Evolutionary conservation across 2,888 invertebrate species (phyloP).

Genomic region (Drosophila diplacantha): DNA sequence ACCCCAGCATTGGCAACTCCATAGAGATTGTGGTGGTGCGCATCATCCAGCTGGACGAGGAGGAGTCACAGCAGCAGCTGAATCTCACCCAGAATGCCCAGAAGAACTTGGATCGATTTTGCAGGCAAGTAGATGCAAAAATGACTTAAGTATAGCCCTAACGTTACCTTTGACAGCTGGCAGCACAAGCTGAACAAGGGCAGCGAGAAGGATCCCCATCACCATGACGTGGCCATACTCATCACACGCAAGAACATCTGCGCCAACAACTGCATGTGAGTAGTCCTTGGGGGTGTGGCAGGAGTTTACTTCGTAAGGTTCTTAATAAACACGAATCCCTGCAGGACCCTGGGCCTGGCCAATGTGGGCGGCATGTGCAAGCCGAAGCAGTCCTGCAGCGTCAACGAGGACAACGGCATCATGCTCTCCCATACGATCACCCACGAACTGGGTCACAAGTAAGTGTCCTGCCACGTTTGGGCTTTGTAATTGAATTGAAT

Average conservation of each 20-base stretch:
- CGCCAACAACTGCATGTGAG: conserved; percentile 78
- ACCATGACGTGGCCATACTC: conserved; percentile 93
- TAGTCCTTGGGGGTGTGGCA: neutral
- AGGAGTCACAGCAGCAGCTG: conserved; percentile 81
- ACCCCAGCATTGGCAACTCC: conserved; percentile 92
- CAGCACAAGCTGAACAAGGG: conserved; percentile 86
- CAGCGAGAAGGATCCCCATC: conserved; percentile 89
- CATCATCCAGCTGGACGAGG: conserved; percentile 84
- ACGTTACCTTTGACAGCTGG: conserved; percentile 79
- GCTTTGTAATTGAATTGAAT: neutral
- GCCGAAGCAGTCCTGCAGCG: conserved; percentile 89
- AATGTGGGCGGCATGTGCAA: conserved; percentile 94
- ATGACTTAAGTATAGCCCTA: neutral
- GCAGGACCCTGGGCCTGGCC: conserved; percentile 89
- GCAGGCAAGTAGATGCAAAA: conserved; percentile 77
- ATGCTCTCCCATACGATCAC: conserved; percentile 92
- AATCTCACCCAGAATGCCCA: conserved; percentile 90
- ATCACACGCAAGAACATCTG: conserved; percentile 89
- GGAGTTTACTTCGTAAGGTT: neutral
- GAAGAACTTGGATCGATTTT: conserved; percentile 89
- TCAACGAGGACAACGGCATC: conserved; percentile 94
- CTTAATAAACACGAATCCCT: conserved; percentile 46
- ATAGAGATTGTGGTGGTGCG: conserved; percentile 93
- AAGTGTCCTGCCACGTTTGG: neutral
- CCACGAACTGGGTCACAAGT: conserved; percentile 96